Conservation (phyloP, 1,140 invertebrate species). For the Brachionus sp. region DNA sequence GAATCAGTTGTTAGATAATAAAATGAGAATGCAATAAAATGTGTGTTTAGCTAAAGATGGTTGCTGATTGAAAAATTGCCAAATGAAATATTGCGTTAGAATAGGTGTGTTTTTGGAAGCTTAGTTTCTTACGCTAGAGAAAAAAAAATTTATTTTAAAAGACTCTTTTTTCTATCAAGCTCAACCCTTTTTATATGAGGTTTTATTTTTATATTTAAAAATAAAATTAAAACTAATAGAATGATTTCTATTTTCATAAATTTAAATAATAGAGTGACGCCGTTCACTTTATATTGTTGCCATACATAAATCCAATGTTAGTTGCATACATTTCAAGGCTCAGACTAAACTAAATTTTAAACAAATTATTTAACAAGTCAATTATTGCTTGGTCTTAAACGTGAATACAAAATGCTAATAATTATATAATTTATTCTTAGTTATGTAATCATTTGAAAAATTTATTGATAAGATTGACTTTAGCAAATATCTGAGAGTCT, state of each 20-base stretch:
- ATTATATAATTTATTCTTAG: slow-evolving; percentile 15
- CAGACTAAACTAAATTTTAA: background rate
- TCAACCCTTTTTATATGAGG: background rate
- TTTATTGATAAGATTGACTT: background rate
- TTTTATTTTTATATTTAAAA: background rate
- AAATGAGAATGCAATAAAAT: background rate
- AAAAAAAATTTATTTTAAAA: background rate
- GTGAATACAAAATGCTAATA: background rate
- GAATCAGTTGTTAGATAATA: background rate
- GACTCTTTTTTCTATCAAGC: background rate
- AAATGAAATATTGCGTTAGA: slow-evolving; percentile 25
- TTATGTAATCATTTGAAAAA: background rate
- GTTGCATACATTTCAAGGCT: background rate
- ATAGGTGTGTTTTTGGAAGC: background rate
- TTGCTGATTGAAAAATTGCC: background rate
- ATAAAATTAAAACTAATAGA: background rate
- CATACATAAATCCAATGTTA: slow-evolving; percentile 9
- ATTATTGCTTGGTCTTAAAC: background rate
- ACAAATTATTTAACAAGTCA: background rate
- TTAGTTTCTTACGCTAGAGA: background rate
- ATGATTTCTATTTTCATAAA: background rate
- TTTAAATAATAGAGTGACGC: slow-evolving; percentile 14
- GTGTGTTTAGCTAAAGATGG: background rate
- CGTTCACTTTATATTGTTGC: background rate
- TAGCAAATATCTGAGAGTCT: background rate